These are phyloP conservation scores for Rhegmatorhina hoffmannsi DNA, from an alignment of 2,113 vertebrate species.

Conservation along the genomic window DNA sequence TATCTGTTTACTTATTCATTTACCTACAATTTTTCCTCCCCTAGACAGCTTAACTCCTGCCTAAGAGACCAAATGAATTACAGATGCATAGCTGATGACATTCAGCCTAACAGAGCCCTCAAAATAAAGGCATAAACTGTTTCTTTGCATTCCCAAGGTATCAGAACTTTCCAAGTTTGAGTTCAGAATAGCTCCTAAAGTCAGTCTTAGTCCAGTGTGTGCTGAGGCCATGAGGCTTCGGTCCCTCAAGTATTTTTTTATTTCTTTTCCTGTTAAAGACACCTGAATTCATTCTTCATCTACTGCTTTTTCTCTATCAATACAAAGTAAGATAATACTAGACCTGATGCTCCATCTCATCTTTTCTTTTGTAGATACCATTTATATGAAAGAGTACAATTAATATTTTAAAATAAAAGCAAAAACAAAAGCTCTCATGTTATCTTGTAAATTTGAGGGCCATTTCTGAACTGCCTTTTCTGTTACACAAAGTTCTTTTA, in stretches of 20 bases:
- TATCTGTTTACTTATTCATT: neutral
- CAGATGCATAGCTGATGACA: neutral
- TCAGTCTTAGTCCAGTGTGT: neutral
- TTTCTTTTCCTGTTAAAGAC: neutral
- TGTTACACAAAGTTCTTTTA: neutral
- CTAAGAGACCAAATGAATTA: neutral
- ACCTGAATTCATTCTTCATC: neutral
- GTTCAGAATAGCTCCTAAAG: neutral
- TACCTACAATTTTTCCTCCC: neutral
- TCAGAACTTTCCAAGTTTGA: accelerated
- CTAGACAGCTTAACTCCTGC: neutral
- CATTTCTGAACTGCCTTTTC: neutral
- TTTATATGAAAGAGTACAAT: neutral
- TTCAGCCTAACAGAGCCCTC: neutral
- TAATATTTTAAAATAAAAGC: neutral
- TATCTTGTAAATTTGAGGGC: neutral
- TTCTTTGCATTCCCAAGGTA: neutral
- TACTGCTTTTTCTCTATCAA: neutral
- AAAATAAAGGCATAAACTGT: neutral
- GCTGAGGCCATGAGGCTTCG: neutral
- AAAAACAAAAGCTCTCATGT: neutral
- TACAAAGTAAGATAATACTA: neutral
- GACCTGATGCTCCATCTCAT: neutral
- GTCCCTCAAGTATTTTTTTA: neutral
- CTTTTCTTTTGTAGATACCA: neutral